Evolutionary conservation across 2,888 invertebrate species (phyloP).

Genomic region (Exephanes ischioxanthus): DNA sequence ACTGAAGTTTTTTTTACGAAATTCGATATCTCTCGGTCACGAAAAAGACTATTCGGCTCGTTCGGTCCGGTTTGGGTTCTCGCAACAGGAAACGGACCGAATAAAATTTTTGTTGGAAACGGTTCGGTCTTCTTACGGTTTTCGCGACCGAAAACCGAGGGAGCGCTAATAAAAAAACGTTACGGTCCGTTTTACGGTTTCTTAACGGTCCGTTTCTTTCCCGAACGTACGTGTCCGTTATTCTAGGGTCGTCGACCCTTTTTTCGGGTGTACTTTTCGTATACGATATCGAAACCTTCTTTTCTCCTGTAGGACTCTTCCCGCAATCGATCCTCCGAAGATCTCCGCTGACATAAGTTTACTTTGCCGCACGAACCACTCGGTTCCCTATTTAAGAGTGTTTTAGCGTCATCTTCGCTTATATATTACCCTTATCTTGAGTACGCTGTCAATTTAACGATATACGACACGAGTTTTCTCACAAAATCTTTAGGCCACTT

Average conservation of each 20-base stretch:
- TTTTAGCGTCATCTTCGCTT: background rate
- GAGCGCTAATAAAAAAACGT: too few species aligned
- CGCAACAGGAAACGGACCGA: too few species aligned
- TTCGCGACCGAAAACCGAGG: too few species aligned
- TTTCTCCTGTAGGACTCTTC: slow-evolving; percentile 4
- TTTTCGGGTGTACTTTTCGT: slow-evolving; percentile 42
- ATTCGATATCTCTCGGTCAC: too few species aligned
- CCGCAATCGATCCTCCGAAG: background rate
- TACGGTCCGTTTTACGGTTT: too few species aligned
- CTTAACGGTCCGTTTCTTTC: too few species aligned
- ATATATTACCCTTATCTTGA: background rate
- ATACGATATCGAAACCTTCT: background rate
- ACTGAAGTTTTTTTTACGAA: too few species aligned
- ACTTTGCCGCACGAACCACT: slow-evolving; percentile 10
- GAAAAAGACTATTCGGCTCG: too few species aligned
- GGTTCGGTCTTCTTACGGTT: too few species aligned
- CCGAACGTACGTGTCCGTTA: too few species aligned
- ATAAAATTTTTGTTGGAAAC: too few species aligned
- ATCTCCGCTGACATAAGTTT: background rate
- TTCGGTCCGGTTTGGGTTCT: too few species aligned
- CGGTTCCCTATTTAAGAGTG: background rate
- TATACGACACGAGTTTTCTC: background rate
- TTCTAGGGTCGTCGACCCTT: background rate
- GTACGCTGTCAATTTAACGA: background rate
- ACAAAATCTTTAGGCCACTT: slow-evolving; percentile 46